These are phyloP conservation scores for Asteroscopus sphinx DNA, from an alignment of 2,888 invertebrate species.

Conservation along the genomic window DNA sequence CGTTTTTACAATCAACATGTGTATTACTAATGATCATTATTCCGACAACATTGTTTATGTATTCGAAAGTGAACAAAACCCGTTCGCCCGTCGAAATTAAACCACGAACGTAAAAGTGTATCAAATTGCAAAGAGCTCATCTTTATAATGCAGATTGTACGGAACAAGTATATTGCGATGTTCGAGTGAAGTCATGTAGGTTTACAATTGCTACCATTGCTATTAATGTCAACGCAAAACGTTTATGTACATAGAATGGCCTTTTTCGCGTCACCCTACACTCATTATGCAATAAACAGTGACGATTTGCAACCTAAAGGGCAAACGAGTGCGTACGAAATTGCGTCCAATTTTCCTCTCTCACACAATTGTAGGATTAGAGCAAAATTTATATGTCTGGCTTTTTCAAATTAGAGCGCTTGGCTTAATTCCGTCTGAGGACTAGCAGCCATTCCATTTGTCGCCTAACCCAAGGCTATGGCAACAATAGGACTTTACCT, in stretches of 20 bases:
- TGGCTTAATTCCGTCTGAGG: slow-evolving; percentile 79
- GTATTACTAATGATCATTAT: slow-evolving; percentile 51
- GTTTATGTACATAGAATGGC: slow-evolving; percentile 64
- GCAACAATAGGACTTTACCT: slow-evolving; percentile 68
- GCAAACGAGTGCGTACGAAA: slow-evolving; percentile 77
- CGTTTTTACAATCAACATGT: slow-evolving; percentile 46
- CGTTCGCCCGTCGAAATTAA: slow-evolving; percentile 62
- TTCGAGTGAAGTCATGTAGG: slow-evolving; percentile 61
- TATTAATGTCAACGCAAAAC: slow-evolving; percentile 56
- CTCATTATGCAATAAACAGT: slow-evolving; percentile 80
- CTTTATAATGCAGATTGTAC: slow-evolving; percentile 61
- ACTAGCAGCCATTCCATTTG: slow-evolving; percentile 75
- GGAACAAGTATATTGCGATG: slow-evolving; percentile 55
- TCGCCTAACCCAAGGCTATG: slow-evolving; percentile 69
- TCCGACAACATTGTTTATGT: slow-evolving; percentile 41
- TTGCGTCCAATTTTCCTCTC: slow-evolving; percentile 84
- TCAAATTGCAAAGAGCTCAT: slow-evolving; percentile 75
- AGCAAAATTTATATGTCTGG: slow-evolving; percentile 87
- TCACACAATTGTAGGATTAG: slow-evolving; percentile 86
- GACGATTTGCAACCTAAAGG: slow-evolving; percentile 80
- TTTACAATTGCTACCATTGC: slow-evolving; percentile 59
- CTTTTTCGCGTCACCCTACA: slow-evolving; percentile 68
- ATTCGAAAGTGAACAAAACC: slow-evolving; percentile 69
- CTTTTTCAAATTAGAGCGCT: slow-evolving; percentile 86
- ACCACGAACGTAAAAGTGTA: slow-evolving; percentile 79